Evolutionary conservation across 92 coral and sea anemone species (phyloP).

Genomic region (Phenganax stokvisi): DNA sequence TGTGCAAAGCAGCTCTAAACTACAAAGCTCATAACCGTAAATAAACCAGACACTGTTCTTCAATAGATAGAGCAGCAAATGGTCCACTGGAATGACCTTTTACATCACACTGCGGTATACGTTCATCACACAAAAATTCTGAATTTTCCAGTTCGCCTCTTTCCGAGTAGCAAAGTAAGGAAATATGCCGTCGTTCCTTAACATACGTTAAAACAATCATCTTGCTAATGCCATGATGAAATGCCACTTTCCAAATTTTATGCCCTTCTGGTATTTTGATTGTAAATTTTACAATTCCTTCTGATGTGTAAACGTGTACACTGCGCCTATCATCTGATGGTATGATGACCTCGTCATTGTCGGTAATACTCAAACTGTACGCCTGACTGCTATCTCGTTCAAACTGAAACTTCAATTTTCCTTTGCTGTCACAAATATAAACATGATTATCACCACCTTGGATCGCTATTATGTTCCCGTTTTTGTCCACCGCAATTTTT

Average conservation of each 20-base stretch:
- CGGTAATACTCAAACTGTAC: constrained; percentile 5
- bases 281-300: neutral
- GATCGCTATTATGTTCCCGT: neutral
- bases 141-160: neutral
- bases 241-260: neutral
- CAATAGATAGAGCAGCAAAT: neutral
- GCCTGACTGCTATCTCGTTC: neutral
- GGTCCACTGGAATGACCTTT: neutral
- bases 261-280: neutral
- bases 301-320: neutral
- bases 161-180: neutral
- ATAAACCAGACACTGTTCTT: neutral
- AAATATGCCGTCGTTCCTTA: neutral
- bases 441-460: neutral
- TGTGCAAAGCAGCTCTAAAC: neutral
- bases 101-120: neutral
- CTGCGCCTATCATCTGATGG: neutral
- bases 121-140: neutral
- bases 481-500: constrained; percentile 8
- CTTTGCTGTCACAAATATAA: neutral
- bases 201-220: neutral
- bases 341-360: constrained; percentile 1
- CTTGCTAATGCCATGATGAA: neutral
- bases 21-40: neutral
- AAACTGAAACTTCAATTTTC: neutral